Percentiles rank a stretch among this genome's conserved stretches.
Evolutionary conservation across 2,797 vertebrate genomes (phyloP).

Genomic region (Nannoperca australis): DNA sequence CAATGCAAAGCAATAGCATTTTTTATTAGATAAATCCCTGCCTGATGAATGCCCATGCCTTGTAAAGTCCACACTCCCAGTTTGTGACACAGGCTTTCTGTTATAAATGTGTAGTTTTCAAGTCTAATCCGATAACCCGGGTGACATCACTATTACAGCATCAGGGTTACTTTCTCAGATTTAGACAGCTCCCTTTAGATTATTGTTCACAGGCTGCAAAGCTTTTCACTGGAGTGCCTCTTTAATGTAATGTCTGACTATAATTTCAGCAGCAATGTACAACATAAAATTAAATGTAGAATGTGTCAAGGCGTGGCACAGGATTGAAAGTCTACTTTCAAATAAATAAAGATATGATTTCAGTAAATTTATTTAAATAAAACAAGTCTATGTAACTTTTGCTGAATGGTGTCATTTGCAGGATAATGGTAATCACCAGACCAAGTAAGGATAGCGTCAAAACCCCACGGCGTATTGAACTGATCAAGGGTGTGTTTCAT

Average conservation of each 20-base stretch:
- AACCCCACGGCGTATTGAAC: not conserved
- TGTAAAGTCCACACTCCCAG: not conserved
- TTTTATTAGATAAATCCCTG: not conserved
- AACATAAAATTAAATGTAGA: not conserved
- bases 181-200: not conserved
- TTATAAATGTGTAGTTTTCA: not conserved
- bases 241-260: not conserved
- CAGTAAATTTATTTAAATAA: no score
- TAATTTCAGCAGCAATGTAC: not conserved
- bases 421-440: not conserved
- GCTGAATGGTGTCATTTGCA: not conserved
- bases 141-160: not conserved
- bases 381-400: no score
- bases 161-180: not conserved
- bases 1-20: not conserved
- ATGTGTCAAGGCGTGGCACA: not conserved
- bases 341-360: not conserved
- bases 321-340: not conserved
- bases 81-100: not conserved
- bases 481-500: not conserved
- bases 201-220: not conserved
- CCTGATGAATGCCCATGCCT: no score
- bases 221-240: no score
- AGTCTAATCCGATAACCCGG: not conserved
- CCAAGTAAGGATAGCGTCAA: not conserved